These are phyloP conservation scores for Brachypodius melanocephalos DNA, from an alignment of 2,113 vertebrate genomes.

Conservation along the genomic window DNA sequence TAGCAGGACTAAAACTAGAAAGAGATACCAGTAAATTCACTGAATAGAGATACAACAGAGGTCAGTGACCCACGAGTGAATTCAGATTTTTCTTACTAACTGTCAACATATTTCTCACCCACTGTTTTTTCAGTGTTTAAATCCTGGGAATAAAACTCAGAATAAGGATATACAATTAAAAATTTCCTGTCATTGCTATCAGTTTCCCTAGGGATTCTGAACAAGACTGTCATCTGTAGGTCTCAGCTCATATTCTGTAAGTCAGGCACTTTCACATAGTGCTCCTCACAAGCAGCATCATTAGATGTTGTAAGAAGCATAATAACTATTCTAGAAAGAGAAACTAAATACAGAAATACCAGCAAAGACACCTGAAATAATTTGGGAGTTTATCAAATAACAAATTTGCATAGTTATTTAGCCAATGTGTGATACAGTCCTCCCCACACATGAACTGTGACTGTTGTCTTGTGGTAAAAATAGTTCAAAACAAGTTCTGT, in stretches of 20 bases:
- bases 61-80: not conserved
- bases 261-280: not conserved
- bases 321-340: not conserved
- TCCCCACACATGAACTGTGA: not conserved
- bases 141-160: not conserved
- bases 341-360: not conserved
- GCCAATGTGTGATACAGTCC: not conserved
- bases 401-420: not conserved
- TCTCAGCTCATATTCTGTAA: not conserved
- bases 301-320: not conserved
- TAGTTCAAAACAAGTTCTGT: not conserved
- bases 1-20: not conserved
- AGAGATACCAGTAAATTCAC: not conserved
- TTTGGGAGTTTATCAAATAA: not conserved
- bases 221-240: not conserved
- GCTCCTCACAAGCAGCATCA: not conserved
- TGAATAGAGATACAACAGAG: not conserved
- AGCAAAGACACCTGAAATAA: not conserved
- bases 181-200: not conserved
- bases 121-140: not conserved
- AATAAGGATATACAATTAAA: not conserved
- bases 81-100: not conserved
- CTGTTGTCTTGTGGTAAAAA: not conserved
- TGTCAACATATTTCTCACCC: not conserved
- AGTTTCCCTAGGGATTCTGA: not conserved